A percentile compares a stretch with the other conserved stretches of the same genome.
phyloP scores from a whole-genome alignment of 2,113 vertebrate species.

The Mola mola region DNA sequence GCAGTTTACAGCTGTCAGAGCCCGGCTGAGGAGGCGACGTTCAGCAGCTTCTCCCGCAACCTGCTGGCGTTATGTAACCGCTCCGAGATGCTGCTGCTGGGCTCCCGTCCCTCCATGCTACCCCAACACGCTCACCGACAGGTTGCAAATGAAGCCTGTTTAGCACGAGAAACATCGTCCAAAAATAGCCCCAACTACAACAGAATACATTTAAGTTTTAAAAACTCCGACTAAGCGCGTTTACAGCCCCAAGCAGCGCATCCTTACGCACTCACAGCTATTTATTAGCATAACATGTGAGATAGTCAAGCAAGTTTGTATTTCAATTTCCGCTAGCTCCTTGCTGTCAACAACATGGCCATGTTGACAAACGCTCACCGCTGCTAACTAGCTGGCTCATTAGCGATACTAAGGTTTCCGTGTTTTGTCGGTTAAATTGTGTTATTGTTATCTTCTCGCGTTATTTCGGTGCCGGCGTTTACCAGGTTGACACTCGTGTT shows the following conservation, averaged over 20 bases:
- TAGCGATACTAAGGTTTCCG: not conserved
- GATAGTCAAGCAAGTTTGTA: no score
- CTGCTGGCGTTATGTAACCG: slow-evolving; percentile 75
- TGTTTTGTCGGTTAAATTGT: not conserved
- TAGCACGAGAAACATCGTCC: not conserved
- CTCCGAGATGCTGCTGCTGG: slow-evolving; percentile 55
- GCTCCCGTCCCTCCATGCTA: slow-evolving; percentile 77
- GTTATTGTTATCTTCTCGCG: slow-evolving; percentile 24
- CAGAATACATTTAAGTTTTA: not conserved
- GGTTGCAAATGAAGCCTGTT: not conserved
- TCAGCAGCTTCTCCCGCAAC: slow-evolving; percentile 50
- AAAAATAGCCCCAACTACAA: not conserved
- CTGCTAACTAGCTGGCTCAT: slow-evolving; percentile 24
- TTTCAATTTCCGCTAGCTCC: not conserved
- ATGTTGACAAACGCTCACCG: slow-evolving; percentile 1
- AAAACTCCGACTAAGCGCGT: not conserved
- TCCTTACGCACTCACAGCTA: no score
- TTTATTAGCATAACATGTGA: no score
- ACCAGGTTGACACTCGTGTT: not conserved
- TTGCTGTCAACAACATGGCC: not conserved
- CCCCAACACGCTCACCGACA: not conserved
- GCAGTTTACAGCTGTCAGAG: slow-evolving; percentile 59
- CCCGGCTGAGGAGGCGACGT: slow-evolving; percentile 37
- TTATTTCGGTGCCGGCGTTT: not conserved
- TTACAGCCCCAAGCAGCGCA: no score